Evolutionary conservation across 2,888 invertebrate genomes (phyloP).

Genomic region (Rambutsinella grinnellia): DNA sequence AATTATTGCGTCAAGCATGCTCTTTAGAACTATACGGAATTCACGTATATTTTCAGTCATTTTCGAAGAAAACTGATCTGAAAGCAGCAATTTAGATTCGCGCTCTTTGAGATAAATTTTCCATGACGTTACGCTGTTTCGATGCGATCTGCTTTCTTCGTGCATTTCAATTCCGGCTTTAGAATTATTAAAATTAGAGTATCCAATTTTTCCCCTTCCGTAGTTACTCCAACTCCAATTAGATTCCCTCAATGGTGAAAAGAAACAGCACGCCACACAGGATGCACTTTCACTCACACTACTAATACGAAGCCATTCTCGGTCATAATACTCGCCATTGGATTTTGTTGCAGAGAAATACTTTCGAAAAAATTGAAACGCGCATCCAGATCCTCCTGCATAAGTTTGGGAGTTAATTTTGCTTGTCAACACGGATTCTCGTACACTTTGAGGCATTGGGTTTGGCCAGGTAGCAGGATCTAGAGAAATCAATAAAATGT

Average conservation of each 20-base stretch:
- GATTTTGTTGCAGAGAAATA: background rate
- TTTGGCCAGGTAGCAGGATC: background rate
- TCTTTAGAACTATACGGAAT: background rate
- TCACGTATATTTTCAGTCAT: background rate
- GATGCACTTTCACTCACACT: background rate
- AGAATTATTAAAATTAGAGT: background rate
- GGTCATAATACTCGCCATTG: background rate
- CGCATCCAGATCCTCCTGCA: too few relatives aligned
- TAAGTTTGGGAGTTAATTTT: too few relatives aligned
- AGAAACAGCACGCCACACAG: background rate
- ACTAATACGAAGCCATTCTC: background rate
- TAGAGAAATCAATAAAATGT: too few relatives aligned
- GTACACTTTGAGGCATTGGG: background rate
- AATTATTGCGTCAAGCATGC: conserved; percentile 4
- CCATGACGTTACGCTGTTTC: background rate
- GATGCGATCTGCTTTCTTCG: background rate
- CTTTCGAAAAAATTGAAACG: background rate
- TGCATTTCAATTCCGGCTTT: background rate
- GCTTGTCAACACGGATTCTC: background rate
- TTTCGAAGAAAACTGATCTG: background rate
- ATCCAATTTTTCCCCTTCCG: background rate
- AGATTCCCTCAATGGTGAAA: too few relatives aligned
- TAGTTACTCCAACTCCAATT: background rate
- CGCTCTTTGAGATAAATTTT: background rate
- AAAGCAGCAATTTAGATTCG: background rate